A percentile compares a stretch with the other conserved stretches of the same genome.
Conservation (phyloP, 2,888 invertebrate genomes). For the Dasysyrphus tricinctus region DNA sequence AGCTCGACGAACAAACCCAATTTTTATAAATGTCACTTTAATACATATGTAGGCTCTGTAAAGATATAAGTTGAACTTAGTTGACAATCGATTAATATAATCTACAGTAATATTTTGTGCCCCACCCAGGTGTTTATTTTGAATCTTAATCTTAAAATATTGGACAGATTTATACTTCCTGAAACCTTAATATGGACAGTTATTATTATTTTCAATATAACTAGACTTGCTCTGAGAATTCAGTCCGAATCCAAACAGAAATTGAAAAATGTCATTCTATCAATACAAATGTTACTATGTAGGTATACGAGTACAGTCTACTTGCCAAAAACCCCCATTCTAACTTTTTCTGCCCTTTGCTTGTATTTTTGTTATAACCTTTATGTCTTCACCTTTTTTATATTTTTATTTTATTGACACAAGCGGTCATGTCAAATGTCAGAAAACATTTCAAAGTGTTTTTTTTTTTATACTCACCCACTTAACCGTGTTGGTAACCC, state of each 20-base stretch:
- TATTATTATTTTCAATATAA: neutral
- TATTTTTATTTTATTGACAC: conserved; percentile 67
- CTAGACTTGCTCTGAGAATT: neutral
- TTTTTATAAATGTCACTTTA: no score
- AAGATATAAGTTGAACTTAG: no score
- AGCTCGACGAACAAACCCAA: no score
- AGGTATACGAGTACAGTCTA: neutral
- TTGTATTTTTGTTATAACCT: neutral
- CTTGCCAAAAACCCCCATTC: conserved; percentile 35
- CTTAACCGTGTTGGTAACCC: conserved; percentile 59
- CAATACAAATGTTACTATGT: neutral
- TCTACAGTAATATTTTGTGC: no score
- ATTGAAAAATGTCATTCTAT: neutral
- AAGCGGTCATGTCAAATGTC: conserved; percentile 71
- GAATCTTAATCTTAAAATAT: no score
- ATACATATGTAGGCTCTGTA: no score
- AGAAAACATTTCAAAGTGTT: conserved; percentile 59
- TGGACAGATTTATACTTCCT: no score
- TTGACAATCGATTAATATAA: no score
- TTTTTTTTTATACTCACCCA: conserved; percentile 44
- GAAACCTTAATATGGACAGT: neutral
- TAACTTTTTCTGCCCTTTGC: conserved; percentile 25
- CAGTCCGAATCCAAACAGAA: neutral
- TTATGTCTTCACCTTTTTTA: conserved; percentile 39
- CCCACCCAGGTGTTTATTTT: no score